Conservation (phyloP, 2,113 vertebrate species). For the Rhynchomys soricoides region DNA sequence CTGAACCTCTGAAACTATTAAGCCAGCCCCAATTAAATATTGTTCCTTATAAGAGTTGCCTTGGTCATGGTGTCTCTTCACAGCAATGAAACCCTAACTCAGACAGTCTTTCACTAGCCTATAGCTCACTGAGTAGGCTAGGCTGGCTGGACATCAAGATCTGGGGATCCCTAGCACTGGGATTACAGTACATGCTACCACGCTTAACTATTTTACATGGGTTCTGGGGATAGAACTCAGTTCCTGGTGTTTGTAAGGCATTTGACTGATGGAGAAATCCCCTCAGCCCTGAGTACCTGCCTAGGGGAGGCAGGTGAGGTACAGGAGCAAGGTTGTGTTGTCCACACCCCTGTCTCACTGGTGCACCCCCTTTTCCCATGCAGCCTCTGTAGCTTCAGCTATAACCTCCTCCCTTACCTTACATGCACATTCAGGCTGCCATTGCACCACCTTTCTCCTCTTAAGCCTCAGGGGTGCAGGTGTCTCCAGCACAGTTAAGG, state of each 20-base stretch:
- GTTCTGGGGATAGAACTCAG: not conserved
- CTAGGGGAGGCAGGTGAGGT: not conserved
- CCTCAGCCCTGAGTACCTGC: not conserved
- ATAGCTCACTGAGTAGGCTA: not conserved
- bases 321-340: not conserved
- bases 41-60: too few species aligned
- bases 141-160: too few species aligned
- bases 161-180: not conserved
- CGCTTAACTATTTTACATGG: not conserved
- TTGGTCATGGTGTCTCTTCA: too few species aligned
- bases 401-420: too few species aligned
- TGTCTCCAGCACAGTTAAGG: accelerated
- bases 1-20: too few species aligned
- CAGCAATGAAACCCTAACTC: too few species aligned
- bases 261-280: not conserved
- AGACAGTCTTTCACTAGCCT: not conserved
- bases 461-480: not conserved
- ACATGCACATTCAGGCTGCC: not conserved
- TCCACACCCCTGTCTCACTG: not conserved
- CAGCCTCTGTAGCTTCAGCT: not conserved
- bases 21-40: too few species aligned
- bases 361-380: accelerated
- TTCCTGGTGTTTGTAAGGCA: not conserved
- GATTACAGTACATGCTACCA: not conserved
- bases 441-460: not conserved